Evolutionary conservation across 2,797 vertebrate species (phyloP), one percentile per base, ranked within the genome.

Genomic region (Cyclopterus lumpus): DNA sequence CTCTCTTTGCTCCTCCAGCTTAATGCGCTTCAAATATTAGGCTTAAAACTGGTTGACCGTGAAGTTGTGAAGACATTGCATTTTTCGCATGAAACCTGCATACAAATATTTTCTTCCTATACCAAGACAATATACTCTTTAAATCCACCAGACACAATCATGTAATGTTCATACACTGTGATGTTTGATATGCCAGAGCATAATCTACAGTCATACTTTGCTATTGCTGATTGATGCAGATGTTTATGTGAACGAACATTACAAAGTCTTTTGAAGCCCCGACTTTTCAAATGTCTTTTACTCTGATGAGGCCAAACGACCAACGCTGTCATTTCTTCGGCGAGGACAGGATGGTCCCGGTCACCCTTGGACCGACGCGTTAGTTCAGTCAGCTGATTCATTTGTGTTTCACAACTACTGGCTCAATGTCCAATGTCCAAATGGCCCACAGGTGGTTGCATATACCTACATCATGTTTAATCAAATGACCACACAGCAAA

Each of bases 151-250:
- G 15, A 59, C 22, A 30, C 18, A 68, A 68, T 48, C 30, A 28
- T 2, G 26, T 28, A 60, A 40, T 81, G 57, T 73, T 42, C 26
- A 58, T 66, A 53, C 36, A 38, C 32, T 53, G 28, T 46, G 26
- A 57, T 46, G 16, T 60, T 49, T 78, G 16, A 70, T 24, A 16
- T 65, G 22, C 48, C 11, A 16, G 42, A 44, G 51, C 55, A 57
- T 58, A 42, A 67, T 60, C 32, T 16, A 48, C 62, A 67, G 64
- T 77, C 61, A 77, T 73, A 61, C 57, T 80, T 73, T 12, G 8
- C 40, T 58, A n/a, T 72, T 8, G 24, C 54, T n/a, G n/a, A n/a
- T n/a, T 46, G 38, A 28, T 38, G 36, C 12, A 3, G 22, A n/a
- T 48, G 28, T 6, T 1, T 14, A 57, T 26, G 28, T 67, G 8